Evolutionary conservation across 1,140 invertebrate genomes (phyloP).

Genomic region (Sarcophaga bullata): DNA sequence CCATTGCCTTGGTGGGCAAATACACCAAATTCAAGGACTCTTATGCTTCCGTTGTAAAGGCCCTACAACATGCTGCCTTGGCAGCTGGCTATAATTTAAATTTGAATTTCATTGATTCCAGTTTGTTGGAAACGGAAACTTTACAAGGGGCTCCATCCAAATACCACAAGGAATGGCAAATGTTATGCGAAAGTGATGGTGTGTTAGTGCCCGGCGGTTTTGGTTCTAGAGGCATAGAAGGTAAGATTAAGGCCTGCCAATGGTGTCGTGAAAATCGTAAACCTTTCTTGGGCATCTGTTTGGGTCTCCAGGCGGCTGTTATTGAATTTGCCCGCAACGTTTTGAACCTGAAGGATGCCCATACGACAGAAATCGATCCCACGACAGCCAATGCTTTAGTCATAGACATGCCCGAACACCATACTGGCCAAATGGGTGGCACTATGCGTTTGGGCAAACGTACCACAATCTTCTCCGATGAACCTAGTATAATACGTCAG

Average conservation of each 20-base stretch:
- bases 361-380: conserved; percentile 87
- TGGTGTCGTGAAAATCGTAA: conserved; percentile 92
- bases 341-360: conserved; percentile 79
- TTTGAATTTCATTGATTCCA: conserved; percentile 91
- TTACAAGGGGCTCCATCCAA: conserved; percentile 79
- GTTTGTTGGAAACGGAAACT: conserved; percentile 83
- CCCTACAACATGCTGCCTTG: conserved; percentile 91
- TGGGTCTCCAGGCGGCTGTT: conserved; percentile 96
- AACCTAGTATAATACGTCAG: conserved; percentile 72
- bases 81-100: conserved; percentile 85
- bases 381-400: conserved; percentile 82
- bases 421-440: conserved; percentile 91
- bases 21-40: conserved; percentile 96
- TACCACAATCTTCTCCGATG: conserved; percentile 80
- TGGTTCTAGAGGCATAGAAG: conserved; percentile 94
- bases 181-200: conserved; percentile 89
- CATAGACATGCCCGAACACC: conserved; percentile 99
- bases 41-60: conserved; percentile 96
- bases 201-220: conserved; percentile 98
- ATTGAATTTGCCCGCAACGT: conserved; percentile 97
- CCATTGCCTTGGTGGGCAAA: conserved; percentile 97
- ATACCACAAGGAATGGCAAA: conserved; percentile 95
- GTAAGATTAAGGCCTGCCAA: conserved; percentile 92
- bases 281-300: conserved; percentile 95
- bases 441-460: conserved; percentile 97